Conservation (phyloP, 2,888 invertebrate genomes). For the Drosophila eohydei region DNA sequence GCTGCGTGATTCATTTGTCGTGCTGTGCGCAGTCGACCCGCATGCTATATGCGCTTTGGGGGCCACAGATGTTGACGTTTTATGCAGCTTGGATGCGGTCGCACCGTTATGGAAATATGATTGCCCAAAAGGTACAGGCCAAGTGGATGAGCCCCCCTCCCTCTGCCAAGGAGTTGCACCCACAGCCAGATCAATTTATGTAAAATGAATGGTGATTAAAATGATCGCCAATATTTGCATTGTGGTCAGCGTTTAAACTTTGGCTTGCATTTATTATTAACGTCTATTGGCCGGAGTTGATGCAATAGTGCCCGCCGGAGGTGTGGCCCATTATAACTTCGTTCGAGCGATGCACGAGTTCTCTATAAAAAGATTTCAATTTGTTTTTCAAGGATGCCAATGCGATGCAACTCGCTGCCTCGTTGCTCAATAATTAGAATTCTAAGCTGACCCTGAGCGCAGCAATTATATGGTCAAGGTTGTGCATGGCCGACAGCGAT, state of each 20-base stretch:
- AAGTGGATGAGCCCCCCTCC: neutral
- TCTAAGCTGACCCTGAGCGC: slow-evolving; percentile 59
- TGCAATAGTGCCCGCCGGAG: slow-evolving; percentile 55
- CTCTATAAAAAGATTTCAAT: slow-evolving; percentile 63
- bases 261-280: slow-evolving; percentile 36
- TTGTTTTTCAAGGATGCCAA: slow-evolving; percentile 64
- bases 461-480: slow-evolving; percentile 76
- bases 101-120: slow-evolving; percentile 53
- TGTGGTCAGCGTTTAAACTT: slow-evolving; percentile 67
- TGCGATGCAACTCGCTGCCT: slow-evolving; percentile 44
- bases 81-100: slow-evolving; percentile 11
- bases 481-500: slow-evolving; percentile 47
- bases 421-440: slow-evolving; percentile 49
- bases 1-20: slow-evolving; percentile 79
- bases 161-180: slow-evolving; percentile 51
- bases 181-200: slow-evolving; percentile 59
- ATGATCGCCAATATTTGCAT: slow-evolving; percentile 54
- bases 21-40: slow-evolving; percentile 57
- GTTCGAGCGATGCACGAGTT: slow-evolving; percentile 58
- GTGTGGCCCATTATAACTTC: slow-evolving; percentile 59
- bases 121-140: slow-evolving; percentile 40
- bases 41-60: slow-evolving; percentile 33
- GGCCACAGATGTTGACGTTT: slow-evolving; percentile 31
- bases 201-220: slow-evolving; percentile 63
- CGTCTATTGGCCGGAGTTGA: slow-evolving; percentile 15